These are phyloP conservation scores for Vesta saturnalis DNA, from an alignment of 2,888 invertebrate species.

Conservation along the genomic window DNA sequence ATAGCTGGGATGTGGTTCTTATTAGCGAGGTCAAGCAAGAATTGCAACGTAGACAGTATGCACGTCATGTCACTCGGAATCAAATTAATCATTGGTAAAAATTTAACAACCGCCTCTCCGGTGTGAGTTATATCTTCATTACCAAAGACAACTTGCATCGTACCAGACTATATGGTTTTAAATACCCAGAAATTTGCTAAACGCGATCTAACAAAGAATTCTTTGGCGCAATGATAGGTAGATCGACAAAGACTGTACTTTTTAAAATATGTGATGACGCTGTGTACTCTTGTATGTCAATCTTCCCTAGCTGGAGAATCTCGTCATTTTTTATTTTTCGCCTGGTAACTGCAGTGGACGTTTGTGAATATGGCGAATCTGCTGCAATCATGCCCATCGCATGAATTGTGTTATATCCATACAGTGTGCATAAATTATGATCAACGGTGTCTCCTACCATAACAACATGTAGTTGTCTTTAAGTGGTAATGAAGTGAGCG, in stretches of 20 bases:
- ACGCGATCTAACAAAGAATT: neutral
- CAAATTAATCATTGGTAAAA: neutral
- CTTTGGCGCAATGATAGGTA: neutral
- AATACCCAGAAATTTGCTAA: neutral
- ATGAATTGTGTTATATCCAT: neutral
- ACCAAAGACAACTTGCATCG: neutral
- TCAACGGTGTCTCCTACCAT: neutral
- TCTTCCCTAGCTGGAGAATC: neutral
- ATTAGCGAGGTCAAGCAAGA: neutral
- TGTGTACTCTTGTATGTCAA: neutral
- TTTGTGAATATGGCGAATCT: neutral
- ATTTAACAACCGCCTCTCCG: too few species aligned
- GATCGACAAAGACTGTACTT: neutral
- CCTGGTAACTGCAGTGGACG: neutral
- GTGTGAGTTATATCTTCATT: too few species aligned
- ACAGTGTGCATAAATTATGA: neutral
- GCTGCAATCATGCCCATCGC: neutral
- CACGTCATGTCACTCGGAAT: neutral
- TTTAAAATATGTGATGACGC: neutral
- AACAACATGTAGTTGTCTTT: neutral
- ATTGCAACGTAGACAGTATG: neutral
- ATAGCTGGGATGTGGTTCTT: neutral
- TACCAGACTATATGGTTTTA: neutral
- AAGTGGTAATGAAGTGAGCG: neutral
- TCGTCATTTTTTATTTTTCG: neutral